phyloP scores from a whole-genome alignment of 1,140 invertebrate species.

The Ceratina calcarata region DNA sequence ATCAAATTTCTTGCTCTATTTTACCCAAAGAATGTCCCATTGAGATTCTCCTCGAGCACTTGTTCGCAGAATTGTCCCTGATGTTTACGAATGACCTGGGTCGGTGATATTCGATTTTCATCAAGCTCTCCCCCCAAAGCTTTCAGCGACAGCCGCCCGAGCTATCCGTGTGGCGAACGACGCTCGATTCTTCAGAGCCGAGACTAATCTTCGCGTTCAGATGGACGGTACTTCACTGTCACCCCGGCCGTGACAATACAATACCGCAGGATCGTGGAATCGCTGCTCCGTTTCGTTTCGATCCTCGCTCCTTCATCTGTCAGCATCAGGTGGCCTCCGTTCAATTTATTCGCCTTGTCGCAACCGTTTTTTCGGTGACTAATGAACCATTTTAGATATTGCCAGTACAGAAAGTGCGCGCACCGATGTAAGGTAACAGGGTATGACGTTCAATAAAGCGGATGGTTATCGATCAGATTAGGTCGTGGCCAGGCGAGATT shows the following conservation, averaged over 20 bases:
- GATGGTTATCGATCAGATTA: slow-evolving; percentile 40
- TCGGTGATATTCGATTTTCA: slow-evolving; percentile 45
- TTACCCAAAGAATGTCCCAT: neutral
- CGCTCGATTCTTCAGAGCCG: slow-evolving; percentile 52
- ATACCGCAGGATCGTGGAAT: slow-evolving; percentile 31
- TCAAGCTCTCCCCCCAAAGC: slow-evolving; percentile 21
- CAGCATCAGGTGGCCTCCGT: slow-evolving; percentile 47
- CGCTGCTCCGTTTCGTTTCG: slow-evolving; percentile 45
- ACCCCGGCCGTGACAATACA: slow-evolving; percentile 50
- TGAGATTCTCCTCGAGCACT: neutral
- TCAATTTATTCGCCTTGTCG: slow-evolving; percentile 23
- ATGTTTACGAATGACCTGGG: slow-evolving; percentile 33
- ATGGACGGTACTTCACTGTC: slow-evolving; percentile 62
- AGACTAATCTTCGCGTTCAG: slow-evolving; percentile 59
- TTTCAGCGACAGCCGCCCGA: slow-evolving; percentile 28
- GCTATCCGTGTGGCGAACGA: slow-evolving; percentile 40
- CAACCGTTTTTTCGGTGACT: neutral
- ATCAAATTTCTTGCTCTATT: neutral
- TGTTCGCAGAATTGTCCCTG: slow-evolving; percentile 1
- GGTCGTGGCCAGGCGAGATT: slow-evolving; percentile 15
- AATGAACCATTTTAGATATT: slow-evolving; percentile 1
- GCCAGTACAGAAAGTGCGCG: neutral
- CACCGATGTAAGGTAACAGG: slow-evolving; percentile 52
- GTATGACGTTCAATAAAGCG: slow-evolving; percentile 50
- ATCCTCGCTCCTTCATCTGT: slow-evolving; percentile 50